Evolutionary conservation across 2,113 vertebrate species (phyloP).

Genomic region (Cynoglossus semilaevis): DNA sequence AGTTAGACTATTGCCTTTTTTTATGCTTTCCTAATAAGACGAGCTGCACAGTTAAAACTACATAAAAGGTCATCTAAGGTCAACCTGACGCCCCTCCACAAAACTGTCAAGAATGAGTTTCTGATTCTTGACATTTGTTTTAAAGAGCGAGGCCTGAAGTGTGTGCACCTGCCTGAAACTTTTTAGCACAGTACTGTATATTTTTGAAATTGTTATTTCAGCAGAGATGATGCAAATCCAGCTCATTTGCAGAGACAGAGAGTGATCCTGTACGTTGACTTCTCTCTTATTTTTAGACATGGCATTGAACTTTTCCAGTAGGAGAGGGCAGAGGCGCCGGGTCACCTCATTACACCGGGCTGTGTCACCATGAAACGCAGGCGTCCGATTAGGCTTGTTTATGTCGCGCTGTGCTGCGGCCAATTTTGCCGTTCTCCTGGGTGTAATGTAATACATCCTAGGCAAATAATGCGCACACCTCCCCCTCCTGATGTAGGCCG

Average conservation of each 20-base stretch:
- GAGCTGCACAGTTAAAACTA: no score
- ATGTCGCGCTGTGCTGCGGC: constrained; percentile 40
- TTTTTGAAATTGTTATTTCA: constrained; percentile 5
- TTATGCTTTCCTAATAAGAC: no score
- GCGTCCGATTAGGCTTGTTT: constrained; percentile 69
- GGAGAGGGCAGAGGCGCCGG: constrained; percentile 19
- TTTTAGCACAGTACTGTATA: background rate
- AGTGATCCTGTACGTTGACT: constrained; percentile 20
- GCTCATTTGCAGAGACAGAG: background rate
- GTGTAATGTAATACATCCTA: constrained; percentile 68
- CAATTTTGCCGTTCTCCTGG: constrained; percentile 66
- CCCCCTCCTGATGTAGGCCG: constrained; percentile 57
- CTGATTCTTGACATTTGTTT: background rate
- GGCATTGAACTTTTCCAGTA: constrained; percentile 31
- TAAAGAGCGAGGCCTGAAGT: no score
- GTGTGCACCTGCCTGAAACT: no score
- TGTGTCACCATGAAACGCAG: constrained; percentile 73
- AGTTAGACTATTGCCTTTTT: no score
- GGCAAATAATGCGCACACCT: constrained; percentile 68
- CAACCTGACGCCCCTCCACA: no score
- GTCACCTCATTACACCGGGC: constrained; percentile 61
- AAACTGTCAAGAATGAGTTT: no score
- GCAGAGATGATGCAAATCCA: constrained; percentile 12
- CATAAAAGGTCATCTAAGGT: no score
- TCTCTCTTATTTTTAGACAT: constrained; percentile 16